Conservation (phyloP, 30 jellyfish, hydroid and myxozoan species). For the Aurelia sp. region DNA sequence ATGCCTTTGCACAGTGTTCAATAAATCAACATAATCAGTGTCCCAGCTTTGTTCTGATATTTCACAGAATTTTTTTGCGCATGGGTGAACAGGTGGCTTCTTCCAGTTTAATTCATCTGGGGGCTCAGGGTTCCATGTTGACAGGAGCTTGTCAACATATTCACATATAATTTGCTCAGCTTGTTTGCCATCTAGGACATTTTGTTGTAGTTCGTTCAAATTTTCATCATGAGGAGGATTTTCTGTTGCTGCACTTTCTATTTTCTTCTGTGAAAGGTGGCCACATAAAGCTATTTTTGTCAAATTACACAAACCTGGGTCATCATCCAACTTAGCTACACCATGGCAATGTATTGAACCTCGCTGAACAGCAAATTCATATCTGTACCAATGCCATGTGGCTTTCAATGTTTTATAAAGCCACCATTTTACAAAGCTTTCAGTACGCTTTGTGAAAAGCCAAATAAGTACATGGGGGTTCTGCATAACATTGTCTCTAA, state of each 20-base stretch:
- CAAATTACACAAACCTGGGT: conserved; percentile 42
- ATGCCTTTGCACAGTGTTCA: conserved; percentile 53
- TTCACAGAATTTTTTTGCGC: background rate
- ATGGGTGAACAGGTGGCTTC: conserved; percentile 28
- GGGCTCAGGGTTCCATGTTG: conserved; percentile 6
- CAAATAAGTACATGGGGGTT: conserved; percentile 33
- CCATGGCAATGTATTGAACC: conserved; percentile 39
- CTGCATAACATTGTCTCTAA: background rate
- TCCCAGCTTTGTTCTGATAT: background rate
- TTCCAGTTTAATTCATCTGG: background rate
- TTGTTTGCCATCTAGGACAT: background rate
- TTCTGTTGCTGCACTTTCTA: too few relatives aligned
- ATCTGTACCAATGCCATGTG: conserved; percentile 43
- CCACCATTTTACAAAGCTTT: conserved; percentile 1
- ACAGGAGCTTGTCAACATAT: background rate
- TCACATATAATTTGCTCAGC: conserved; percentile 10
- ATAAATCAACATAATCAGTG: conserved; percentile 33
- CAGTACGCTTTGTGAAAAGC: conserved; percentile 27
- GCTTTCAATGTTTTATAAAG: background rate
- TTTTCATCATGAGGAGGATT: too few relatives aligned
- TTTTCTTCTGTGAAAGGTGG: background rate
- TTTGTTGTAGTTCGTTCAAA: too few relatives aligned
- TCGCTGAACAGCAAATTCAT: conserved; percentile 15
- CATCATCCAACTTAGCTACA: conserved; percentile 23
- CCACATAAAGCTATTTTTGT: conserved; percentile 15